Conservation (phyloP, 2,113 vertebrate species). For the Megalops atlanticus region DNA sequence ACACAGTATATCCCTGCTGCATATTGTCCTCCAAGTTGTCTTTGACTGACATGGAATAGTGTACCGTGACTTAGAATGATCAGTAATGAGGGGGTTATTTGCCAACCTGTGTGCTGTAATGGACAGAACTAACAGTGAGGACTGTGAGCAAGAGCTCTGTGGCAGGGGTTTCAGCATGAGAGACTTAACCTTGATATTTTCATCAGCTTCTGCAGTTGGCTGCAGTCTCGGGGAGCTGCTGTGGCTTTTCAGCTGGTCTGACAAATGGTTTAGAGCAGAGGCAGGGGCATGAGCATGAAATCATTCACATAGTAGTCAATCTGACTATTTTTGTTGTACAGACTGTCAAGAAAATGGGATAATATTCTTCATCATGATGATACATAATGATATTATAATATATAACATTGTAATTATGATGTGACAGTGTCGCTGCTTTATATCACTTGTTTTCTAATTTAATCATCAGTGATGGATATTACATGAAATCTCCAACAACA, state of each 20-base stretch:
- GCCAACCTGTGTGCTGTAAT: constrained; percentile 12
- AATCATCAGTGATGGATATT: no score
- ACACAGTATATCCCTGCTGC: neutral
- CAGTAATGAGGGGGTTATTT: constrained; percentile 15
- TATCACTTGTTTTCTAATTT: no score
- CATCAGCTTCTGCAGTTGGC: neutral
- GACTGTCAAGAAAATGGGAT: no score
- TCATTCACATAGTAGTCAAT: no score
- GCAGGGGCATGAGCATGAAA: no score
- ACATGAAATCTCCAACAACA: no score
- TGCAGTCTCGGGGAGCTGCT: neutral
- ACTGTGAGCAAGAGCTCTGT: neutral
- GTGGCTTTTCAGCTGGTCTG: neutral
- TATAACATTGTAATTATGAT: no score
- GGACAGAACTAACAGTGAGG: neutral
- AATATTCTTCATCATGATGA: no score
- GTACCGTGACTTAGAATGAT: neutral
- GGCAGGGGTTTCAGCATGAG: neutral
- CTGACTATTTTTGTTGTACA: no score
- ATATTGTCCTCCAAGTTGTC: neutral
- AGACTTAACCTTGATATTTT: neutral
- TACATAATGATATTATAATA: no score
- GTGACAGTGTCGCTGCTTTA: no score
- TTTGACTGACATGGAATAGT: constrained; percentile 11
- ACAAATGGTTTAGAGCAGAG: neutral